phyloP scores from a whole-genome alignment of 2,113 vertebrate genomes.

The Arothron firmamentum region DNA sequence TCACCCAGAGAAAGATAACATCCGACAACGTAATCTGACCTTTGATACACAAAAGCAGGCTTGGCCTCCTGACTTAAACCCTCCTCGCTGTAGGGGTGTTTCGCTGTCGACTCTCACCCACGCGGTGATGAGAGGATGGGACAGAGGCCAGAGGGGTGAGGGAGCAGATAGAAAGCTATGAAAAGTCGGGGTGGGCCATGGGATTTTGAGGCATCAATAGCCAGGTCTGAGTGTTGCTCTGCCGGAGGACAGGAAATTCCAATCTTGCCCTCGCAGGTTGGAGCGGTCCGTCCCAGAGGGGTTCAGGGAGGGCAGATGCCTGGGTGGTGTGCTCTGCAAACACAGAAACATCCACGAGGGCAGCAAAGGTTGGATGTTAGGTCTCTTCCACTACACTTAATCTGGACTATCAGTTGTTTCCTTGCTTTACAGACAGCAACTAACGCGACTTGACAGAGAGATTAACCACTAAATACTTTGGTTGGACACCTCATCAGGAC shows the following conservation, averaged over 20 bases:
- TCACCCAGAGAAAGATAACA: conserved; percentile 69
- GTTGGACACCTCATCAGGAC: conserved; percentile 44
- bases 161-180: conserved; percentile 18
- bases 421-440: conserved; percentile 42
- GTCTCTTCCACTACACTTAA: conserved; percentile 34
- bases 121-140: conserved; percentile 21
- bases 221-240: conserved; percentile 27
- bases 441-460: conserved; percentile 43
- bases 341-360: conserved; percentile 36
- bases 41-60: conserved; percentile 69
- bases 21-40: conserved; percentile 75
- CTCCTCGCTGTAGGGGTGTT: conserved; percentile 36
- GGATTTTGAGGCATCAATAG: conserved; percentile 32
- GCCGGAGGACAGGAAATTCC: conserved; percentile 62
- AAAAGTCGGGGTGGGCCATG: conserved; percentile 9
- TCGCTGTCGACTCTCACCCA: conserved; percentile 35
- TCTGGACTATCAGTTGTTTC: conserved; percentile 26
- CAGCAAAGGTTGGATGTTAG: conserved; percentile 38
- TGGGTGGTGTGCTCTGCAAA: conserved; percentile 20
- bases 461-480: conserved; percentile 53
- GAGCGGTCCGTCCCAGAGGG: conserved; percentile 30
- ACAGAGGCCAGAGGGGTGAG: conserved; percentile 18
- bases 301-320: conserved; percentile 50
- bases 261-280: conserved; percentile 52
- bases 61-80: conserved; percentile 49